Percentiles rank a stretch among this genome's conserved stretches.
Conservation (phyloP, 2,888 invertebrate species). For the Acleris literana region DNA sequence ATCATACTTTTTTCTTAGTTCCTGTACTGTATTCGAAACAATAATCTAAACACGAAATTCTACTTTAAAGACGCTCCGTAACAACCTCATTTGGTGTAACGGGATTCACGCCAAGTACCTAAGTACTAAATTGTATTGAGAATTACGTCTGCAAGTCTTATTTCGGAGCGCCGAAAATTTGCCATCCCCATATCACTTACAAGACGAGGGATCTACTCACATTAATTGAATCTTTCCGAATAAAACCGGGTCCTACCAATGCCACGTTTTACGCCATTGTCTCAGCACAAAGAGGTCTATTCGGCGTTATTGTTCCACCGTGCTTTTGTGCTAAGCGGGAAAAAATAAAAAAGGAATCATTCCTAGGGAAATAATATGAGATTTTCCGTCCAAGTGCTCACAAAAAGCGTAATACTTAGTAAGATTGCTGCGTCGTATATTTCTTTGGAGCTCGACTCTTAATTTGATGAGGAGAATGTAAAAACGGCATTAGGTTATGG, state of each 20-base stretch:
- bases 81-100: constrained; percentile 1
- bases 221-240: constrained; percentile 61
- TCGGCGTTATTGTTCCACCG: constrained; percentile 59
- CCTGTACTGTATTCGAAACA: constrained; percentile 9
- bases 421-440: constrained; percentile 63
- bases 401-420: constrained; percentile 57
- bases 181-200: constrained; percentile 51
- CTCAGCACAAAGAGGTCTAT: constrained; percentile 58
- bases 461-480: constrained; percentile 72
- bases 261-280: constrained; percentile 57
- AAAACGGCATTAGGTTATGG: constrained; percentile 67
- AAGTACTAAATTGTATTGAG: constrained; percentile 9
- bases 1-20: constrained; percentile 6
- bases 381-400: constrained; percentile 57
- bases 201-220: constrained; percentile 50
- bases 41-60: constrained; percentile 20
- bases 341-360: constrained; percentile 53
- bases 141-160: constrained; percentile 22
- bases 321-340: constrained; percentile 53
- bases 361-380: constrained; percentile 62
- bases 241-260: constrained; percentile 50
- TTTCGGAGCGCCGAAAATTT: constrained; percentile 44
- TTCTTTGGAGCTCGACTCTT: constrained; percentile 62
- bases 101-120: not conserved
- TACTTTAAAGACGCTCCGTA: constrained; percentile 18